A percentile compares a stretch with the other conserved stretches of the same genome.
phyloP scores from a whole-genome alignment of 2,888 invertebrate species.

The Acrocyrtus sp. region DNA sequence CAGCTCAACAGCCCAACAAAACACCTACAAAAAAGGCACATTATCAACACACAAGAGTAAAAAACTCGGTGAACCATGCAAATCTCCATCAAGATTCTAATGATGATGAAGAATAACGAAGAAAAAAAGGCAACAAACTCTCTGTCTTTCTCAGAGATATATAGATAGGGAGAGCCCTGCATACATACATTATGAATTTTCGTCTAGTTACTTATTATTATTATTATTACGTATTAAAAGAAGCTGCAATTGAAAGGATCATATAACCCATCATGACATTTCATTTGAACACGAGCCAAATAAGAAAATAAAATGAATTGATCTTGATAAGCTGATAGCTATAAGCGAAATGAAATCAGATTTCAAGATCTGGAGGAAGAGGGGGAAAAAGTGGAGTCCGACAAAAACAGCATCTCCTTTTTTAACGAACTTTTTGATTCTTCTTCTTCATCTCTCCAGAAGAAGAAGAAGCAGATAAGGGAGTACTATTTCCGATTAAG shows the following conservation, averaged over 20 bases:
- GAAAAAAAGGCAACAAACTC: constrained; percentile 28
- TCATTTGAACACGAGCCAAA: constrained; percentile 53
- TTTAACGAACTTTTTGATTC: too few species aligned
- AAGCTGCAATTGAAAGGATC: constrained; percentile 33
- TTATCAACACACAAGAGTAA: constrained; percentile 44
- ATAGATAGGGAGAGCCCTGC: too few species aligned
- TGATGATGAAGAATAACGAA: background rate
- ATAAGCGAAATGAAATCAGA: constrained; percentile 50
- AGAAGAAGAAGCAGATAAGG: constrained; percentile 26
- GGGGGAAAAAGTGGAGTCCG: constrained; percentile 11
- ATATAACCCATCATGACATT: constrained; percentile 37
- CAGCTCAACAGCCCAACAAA: too few species aligned
- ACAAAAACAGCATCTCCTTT: too few species aligned
- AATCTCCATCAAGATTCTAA: constrained; percentile 43
- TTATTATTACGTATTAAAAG: too few species aligned
- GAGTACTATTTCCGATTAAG: constrained; percentile 45
- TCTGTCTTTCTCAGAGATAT: too few species aligned
- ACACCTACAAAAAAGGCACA: constrained; percentile 45
- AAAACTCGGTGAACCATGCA: constrained; percentile 49
- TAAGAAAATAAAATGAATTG: constrained; percentile 34
- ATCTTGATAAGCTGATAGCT: too few species aligned
- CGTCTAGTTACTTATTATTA: too few species aligned
- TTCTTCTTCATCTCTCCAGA: too few species aligned
- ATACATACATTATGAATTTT: background rate
- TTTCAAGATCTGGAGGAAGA: constrained; percentile 46